These are phyloP conservation scores for Pipa parva DNA, from an alignment of 2,113 vertebrate genomes.

Conservation along the genomic window DNA sequence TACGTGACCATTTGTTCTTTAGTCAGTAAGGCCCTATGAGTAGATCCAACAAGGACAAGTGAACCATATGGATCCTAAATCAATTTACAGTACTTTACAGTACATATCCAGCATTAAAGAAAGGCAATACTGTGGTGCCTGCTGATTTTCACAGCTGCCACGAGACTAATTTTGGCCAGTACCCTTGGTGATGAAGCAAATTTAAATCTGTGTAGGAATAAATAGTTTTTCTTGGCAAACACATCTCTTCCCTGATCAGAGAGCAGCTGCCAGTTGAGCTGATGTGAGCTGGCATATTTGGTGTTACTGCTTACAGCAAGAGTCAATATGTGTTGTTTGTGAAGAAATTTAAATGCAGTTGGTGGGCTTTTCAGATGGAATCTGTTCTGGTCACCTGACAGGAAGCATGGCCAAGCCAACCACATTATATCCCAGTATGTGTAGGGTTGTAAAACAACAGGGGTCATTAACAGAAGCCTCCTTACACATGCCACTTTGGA, in stretches of 20 bases:
- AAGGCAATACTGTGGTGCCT: background rate
- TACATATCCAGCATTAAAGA: background rate
- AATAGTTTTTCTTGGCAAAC: constrained; percentile 37
- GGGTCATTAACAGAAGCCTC: background rate
- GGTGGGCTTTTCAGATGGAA: constrained; percentile 14
- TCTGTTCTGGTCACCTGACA: constrained; percentile 2
- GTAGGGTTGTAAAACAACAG: background rate
- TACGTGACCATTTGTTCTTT: background rate
- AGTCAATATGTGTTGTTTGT: constrained; percentile 29
- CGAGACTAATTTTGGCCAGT: background rate
- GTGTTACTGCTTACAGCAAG: constrained; percentile 5
- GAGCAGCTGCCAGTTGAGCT: constrained; percentile 49
- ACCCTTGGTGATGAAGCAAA: constrained; percentile 30
- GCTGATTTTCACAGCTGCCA: background rate
- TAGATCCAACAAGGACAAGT: background rate
- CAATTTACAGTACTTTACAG: background rate
- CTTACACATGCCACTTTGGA: background rate
- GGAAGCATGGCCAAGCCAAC: background rate
- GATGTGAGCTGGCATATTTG: constrained; percentile 47
- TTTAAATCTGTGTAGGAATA: constrained; percentile 35
- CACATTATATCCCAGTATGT: constrained; percentile 1
- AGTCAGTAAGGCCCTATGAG: background rate
- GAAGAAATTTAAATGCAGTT: constrained; percentile 27
- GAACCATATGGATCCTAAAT: constrained; percentile 24
- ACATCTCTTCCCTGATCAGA: constrained; percentile 27